Percentiles rank a stretch among this genome's conserved stretches.
These are phyloP conservation scores for Electrona antarctica DNA, from an alignment of 2,113 vertebrate species.

Conservation along the genomic window DNA sequence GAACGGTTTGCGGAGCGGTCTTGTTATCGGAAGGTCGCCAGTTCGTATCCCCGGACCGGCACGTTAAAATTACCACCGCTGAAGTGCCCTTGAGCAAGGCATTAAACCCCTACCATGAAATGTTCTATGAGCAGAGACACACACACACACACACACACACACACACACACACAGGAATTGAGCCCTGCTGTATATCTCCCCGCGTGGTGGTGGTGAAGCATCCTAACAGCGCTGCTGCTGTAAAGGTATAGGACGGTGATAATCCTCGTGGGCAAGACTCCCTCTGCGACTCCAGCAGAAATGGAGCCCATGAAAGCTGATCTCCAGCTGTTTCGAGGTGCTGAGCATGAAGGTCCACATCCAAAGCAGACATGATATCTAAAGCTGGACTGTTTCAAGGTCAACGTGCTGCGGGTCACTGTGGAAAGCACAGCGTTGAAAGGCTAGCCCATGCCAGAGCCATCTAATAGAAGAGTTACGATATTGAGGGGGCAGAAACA, in stretches of 20 bases:
- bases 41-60: too few relatives aligned
- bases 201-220: constrained; percentile 3
- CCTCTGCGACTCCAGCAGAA: constrained; percentile 9
- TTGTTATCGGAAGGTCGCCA: too few relatives aligned
- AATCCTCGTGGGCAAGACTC: constrained; percentile 38
- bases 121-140: too few relatives aligned
- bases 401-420: not conserved
- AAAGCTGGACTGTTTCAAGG: not conserved
- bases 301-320: constrained; percentile 10
- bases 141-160: constrained; percentile 18
- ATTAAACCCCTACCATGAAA: too few relatives aligned
- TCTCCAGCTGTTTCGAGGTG: not conserved
- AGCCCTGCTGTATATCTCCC: constrained; percentile 13
- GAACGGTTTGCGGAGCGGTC: too few relatives aligned
- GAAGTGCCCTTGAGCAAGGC: too few relatives aligned
- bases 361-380: not conserved
- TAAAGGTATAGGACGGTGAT: constrained; percentile 11
- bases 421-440: not conserved
- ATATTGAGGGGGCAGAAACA: too few relatives aligned
- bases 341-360: not conserved
- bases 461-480: too few relatives aligned
- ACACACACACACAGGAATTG: constrained; percentile 32
- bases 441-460: not conserved
- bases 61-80: too few relatives aligned
- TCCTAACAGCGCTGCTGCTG: constrained; percentile 28